Evolutionary conservation across 2,113 vertebrate genomes (phyloP), one percentile per base, ranked within the genome.

Genomic region (Urocitellus parryii): DNA sequence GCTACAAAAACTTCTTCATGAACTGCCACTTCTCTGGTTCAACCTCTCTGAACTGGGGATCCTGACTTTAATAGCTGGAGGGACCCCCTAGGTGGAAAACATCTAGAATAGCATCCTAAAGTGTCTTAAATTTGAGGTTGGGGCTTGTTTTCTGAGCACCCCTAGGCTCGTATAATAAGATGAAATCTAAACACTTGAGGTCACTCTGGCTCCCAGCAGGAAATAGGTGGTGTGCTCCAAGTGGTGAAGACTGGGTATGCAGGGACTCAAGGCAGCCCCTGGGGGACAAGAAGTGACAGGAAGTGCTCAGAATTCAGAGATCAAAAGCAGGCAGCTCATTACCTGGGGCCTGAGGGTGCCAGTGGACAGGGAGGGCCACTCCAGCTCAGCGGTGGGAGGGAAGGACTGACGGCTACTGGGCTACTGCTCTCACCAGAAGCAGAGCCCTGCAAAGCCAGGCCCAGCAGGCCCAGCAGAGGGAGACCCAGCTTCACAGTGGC

Each of bases 171-270:
- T 45, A 18, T 61, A 65, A 42, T 53, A 32, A 92, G 79, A 61
- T 80, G 85, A 87, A 70, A 48, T 80, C 39, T 63, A 83, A 83
- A 77, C 25, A 74, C 72, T 22, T 63, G 63, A 37, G 34, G 53
- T 72, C 68, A 77, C 25, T 51, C 70, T 48, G 84, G 32, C 2
- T 53, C 51, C 45, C 68, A 78, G 77, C 63, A 96, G 72, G 51
- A 92, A 84, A 34, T 51, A 81, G n/a, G 17, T 63, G 51, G 20
- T n/a, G 45, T 70, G 34, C 58, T 96, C 80, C 95, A 78, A 11
- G 14, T 74, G n/a, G 56, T 78, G 58, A 91, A 17, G 37, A 29
- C 51, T 37, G 25, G n/a, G 37, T 84, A 53, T 20, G 0, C 24
- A 56, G n/a, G 22, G 56, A 91, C 34, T 45, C n/a, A 85, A n/a